These are phyloP conservation scores for Isaurus tuberculatus DNA, from an alignment of 92 coral and sea anemone species.

Conservation along the genomic window DNA sequence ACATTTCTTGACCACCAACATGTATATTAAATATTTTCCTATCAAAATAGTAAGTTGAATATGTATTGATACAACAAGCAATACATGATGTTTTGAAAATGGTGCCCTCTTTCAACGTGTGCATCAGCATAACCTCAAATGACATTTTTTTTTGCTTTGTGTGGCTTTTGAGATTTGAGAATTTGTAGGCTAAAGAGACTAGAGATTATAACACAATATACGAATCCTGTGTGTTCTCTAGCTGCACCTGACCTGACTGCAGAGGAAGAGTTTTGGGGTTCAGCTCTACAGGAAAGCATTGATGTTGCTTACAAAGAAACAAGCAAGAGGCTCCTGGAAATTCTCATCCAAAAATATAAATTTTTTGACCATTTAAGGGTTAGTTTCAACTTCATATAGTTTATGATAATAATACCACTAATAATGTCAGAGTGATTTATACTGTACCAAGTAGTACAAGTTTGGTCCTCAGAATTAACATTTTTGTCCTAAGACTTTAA, in stretches of 20 bases:
- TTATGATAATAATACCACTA: not conserved
- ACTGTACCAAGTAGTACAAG: not conserved
- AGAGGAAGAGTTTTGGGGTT: slow-evolving; percentile 91
- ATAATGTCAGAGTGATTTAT: not conserved
- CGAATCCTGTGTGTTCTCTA: slow-evolving; percentile 25
- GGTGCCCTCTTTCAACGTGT: too few relatives aligned
- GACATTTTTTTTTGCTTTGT: too few relatives aligned
- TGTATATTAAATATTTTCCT: too few relatives aligned
- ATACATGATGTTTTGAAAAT: too few relatives aligned
- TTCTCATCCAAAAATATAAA: slow-evolving; percentile 91
- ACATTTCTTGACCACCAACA: too few relatives aligned
- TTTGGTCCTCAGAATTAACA: too few relatives aligned
- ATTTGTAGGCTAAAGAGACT: too few relatives aligned
- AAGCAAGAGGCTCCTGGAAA: slow-evolving; percentile 95
- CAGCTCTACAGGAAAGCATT: slow-evolving; percentile 89
- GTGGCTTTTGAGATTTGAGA: not conserved
- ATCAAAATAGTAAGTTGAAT: too few relatives aligned
- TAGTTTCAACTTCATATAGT: not conserved
- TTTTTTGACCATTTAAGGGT: slow-evolving; percentile 96
- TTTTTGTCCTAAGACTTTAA: too few relatives aligned
- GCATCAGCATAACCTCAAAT: too few relatives aligned
- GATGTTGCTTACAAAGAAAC: slow-evolving; percentile 89
- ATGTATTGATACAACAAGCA: too few relatives aligned
- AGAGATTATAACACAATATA: too few relatives aligned
- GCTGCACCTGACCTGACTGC: slow-evolving; percentile 90